Evolutionary conservation across 2,113 vertebrate species (phyloP).

Genomic region (Noturus placidus): DNA sequence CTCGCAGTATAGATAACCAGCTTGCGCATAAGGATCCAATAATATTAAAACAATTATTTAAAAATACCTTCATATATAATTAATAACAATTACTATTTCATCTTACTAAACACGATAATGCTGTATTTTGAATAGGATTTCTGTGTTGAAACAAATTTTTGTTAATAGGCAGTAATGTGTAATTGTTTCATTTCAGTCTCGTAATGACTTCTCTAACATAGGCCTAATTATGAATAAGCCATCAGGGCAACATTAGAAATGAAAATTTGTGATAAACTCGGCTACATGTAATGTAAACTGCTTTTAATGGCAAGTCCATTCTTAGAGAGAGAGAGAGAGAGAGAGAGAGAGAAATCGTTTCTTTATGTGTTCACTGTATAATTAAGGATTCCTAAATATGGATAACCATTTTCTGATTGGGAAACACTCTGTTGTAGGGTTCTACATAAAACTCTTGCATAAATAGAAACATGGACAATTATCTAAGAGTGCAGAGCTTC

Average conservation of each 20-base stretch:
- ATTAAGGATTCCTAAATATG: background rate
- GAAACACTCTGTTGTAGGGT: background rate
- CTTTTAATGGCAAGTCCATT: background rate
- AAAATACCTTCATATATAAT: background rate
- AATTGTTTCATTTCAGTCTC: background rate
- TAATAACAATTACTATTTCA: background rate
- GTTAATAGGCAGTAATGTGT: background rate
- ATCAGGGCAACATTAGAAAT: background rate
- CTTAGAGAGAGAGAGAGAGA: background rate
- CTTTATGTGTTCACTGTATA: background rate
- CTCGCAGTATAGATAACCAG: background rate
- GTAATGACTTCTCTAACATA: background rate
- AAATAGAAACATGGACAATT: background rate
- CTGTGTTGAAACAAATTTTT: background rate
- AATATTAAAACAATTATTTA: background rate
- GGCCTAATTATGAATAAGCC: background rate
- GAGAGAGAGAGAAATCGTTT: too few species aligned
- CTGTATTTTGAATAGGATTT: background rate
- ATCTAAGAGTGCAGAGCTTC: background rate
- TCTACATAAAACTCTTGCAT: background rate
- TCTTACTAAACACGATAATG: background rate
- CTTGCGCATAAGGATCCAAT: background rate
- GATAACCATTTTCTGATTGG: background rate
- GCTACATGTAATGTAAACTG: background rate
- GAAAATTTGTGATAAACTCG: background rate